Evolutionary conservation across 2,888 invertebrate species (phyloP), one percentile per base, ranked within the genome.

Genomic region (Eristalis intricaria): DNA sequence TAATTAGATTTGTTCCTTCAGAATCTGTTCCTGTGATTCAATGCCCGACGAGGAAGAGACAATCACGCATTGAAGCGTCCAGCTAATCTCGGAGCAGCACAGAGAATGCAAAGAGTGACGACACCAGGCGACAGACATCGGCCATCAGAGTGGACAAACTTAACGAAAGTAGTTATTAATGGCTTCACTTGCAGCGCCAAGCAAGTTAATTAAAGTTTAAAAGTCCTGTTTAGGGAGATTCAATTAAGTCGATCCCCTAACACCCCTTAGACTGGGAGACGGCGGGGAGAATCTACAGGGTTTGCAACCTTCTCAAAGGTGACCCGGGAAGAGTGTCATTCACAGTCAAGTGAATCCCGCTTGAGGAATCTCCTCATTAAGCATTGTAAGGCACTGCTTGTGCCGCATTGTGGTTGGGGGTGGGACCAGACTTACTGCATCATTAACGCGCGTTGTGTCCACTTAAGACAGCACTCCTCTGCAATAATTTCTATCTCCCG

Each of bases 141-240:
- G 32, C 50, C 50, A 68, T 56, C 71, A 35, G 56, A 50, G 65
- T 65, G 74, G 64, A 1, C 26, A 4, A 43, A 66, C 19, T 69
- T 68, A 43, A 11, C 10, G 38, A 66, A 71, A 71, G 66, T 58
- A 29, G 63, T 76, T 63, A 40, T 56, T 58, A 76, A 80, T 69
- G 38, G 65, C 66, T 75, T 79, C 75, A 71, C 61, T 76, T 80
- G 50, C 66, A 79, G 79, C 32, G 82, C 81, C 81, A 90, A 43
- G 50, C 19, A 19, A 50, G 90, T 90, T 91, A 91, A 90, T 91
- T 91, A 90, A 91, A 91, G 90, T 89, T 89, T 89, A 90, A n/a
- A n/a, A 90, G 90, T 90, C 89, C 89, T 89, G 90, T 90, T 91
- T 89, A 90, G 91, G 90, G 89, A 8, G 32, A 90, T 91, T 91